Base-by-base conservation (phyloP, 2,113 vertebrate species). In the Microtus montanus region DNA sequence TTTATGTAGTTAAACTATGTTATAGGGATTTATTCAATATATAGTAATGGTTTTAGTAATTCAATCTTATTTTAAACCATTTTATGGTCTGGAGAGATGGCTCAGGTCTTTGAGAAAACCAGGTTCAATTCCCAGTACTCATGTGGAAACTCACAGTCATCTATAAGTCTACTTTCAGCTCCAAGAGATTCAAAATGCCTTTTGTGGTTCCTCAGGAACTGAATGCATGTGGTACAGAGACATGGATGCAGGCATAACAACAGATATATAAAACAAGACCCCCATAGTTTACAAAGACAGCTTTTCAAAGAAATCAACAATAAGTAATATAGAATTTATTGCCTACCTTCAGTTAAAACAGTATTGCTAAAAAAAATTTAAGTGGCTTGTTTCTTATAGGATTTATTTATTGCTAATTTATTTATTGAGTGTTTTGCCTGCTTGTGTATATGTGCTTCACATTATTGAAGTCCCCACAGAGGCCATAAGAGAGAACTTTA, bases 241-340 rank as follows among this genome's bases (percentile, higher is more conserved):
- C 24, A 83, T 63, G 58, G 11, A 41, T 38, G 54, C 35, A 61
- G n/a, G 80, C 80, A 63, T 63, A 41, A 30, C 54, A 41, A 15
- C n/a, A 17, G 9, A 63, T 13, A 83, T 24, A 83, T 28, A 41
- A 28, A 28, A 83, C 14, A 63, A 61, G 22, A 3, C 8, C 30
- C 63, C 63, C 63, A 64, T 28, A 64, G 3, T 64, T 64, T 84
- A 80, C 4, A 92, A 90, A 19, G 85, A 4, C 0, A 89, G 74
- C 79, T 73, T 88, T 93, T 89, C 54, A 33, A 28, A 83, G 87
- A 26, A 83, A 38, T 80, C 90, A 73, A 96, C 89, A 82, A 78
- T 38, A 49, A 90, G 11, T 38, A 86, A 38, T 35, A 7, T 75
- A 38, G 22, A 90, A 17, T 95, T 96, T 87, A 89, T 73, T 1